Evolutionary conservation across 1,140 invertebrate genomes (phyloP).

Genomic region (Tetragonula clypearis): DNA sequence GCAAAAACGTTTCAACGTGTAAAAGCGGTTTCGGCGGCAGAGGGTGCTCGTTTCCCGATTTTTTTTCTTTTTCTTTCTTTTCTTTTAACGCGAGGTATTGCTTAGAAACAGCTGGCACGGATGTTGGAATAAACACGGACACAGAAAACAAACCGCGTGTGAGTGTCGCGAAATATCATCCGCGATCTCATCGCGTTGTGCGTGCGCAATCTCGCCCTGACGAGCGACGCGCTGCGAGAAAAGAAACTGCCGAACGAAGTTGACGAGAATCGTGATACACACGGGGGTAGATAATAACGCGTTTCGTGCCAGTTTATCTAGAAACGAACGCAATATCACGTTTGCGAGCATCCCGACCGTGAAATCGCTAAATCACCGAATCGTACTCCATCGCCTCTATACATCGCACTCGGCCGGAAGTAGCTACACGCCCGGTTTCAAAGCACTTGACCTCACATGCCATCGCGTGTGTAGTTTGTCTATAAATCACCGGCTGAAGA

Average conservation of each 20-base stretch:
- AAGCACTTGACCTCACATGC: slow-evolving; percentile 16
- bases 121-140: no score
- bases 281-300: not conserved
- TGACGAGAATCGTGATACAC: no score
- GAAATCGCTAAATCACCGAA: slow-evolving; percentile 35
- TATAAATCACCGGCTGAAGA: slow-evolving; percentile 15
- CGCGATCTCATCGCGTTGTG: no score
- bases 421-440: slow-evolving; percentile 18
- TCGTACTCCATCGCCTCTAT: slow-evolving; percentile 13
- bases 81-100: not conserved
- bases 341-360: not conserved
- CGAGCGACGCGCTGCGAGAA: no score
- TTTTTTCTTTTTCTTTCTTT: no score
- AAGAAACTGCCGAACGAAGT: not conserved
- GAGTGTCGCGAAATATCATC: no score
- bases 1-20: not conserved
- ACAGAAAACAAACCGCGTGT: no score
- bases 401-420: slow-evolving; percentile 15
- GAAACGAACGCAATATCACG: not conserved
- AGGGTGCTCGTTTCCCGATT: not conserved
- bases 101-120: no score
- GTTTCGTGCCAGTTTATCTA: not conserved
- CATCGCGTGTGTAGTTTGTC: not conserved
- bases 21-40: not conserved
- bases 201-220: no score